phyloP scores from a whole-genome alignment of 2,888 invertebrate species.

The Carcina quercana region DNA sequence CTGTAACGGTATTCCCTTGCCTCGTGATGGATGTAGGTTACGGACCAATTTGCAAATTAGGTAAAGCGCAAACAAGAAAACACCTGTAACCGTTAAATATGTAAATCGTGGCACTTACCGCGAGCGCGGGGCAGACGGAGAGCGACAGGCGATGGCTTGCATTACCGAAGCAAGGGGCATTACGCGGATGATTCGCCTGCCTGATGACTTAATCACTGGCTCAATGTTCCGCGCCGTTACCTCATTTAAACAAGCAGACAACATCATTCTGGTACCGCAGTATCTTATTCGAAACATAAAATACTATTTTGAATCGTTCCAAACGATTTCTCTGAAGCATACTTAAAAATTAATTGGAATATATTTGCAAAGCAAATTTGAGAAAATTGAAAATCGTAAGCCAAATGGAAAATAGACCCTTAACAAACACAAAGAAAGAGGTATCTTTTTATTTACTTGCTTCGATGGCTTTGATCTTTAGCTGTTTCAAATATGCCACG shows the following conservation, averaged over 20 bases:
- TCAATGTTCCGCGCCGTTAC: no score
- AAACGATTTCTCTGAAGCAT: slow-evolving; percentile 3
- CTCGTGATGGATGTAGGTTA: no score
- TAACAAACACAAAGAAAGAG: slow-evolving; percentile 33
- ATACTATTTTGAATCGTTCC: slow-evolving; percentile 3
- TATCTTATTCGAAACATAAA: no score
- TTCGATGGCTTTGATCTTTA: slow-evolving; percentile 47
- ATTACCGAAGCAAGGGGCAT: slow-evolving; percentile 24
- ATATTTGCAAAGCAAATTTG: slow-evolving; percentile 22
- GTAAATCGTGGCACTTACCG: slow-evolving; percentile 26
- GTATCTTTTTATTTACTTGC: slow-evolving; percentile 44
- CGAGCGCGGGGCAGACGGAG: slow-evolving; percentile 17
- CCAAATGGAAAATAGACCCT: slow-evolving; percentile 27
- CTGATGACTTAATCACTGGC: slow-evolving; percentile 33
- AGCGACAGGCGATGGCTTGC: slow-evolving; percentile 22
- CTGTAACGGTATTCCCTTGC: no score
- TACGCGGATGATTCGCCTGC: slow-evolving; percentile 34
- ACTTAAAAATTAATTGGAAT: slow-evolving; percentile 11
- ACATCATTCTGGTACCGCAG: no score
- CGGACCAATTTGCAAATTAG: no score
- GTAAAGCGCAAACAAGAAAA: no score
- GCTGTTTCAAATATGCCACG: slow-evolving; percentile 41
- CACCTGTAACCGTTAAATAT: slow-evolving; percentile 26
- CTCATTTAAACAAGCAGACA: slow-evolving; percentile 26
- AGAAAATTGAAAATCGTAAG: slow-evolving; percentile 24